A percentile compares a stretch with the other conserved stretches of the same genome.
Evolutionary conservation across 2,888 invertebrate species (phyloP).

Genomic region (Yponomeuta plumbellus): DNA sequence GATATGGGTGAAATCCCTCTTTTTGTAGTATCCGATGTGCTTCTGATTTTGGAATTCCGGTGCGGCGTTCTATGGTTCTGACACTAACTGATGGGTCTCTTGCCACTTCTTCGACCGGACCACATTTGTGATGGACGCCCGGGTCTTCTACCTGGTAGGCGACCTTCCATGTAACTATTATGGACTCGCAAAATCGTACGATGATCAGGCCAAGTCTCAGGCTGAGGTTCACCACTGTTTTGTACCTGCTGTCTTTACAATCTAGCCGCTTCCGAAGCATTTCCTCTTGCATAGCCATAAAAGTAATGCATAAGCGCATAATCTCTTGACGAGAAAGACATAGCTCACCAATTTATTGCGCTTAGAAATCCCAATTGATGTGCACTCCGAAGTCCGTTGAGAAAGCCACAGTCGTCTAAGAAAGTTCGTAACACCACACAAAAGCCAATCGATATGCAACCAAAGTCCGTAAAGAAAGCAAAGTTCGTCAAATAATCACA

Average conservation of each 20-base stretch:
- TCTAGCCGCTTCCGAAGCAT: slow-evolving; percentile 17
- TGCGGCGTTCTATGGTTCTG: slow-evolving; percentile 16
- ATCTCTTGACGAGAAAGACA: slow-evolving; percentile 16
- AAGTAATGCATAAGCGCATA: slow-evolving; percentile 18
- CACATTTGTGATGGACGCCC: slow-evolving; percentile 16
- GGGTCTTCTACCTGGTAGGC: slow-evolving; percentile 15
- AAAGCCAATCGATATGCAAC: slow-evolving; percentile 7
- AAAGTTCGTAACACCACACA: slow-evolving; percentile 9
- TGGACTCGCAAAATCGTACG: slow-evolving; percentile 18
- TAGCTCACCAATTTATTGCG: slow-evolving; percentile 9
- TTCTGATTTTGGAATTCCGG: slow-evolving; percentile 19
- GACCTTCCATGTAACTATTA: slow-evolving; percentile 16
- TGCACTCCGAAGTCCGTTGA: slow-evolving; percentile 7
- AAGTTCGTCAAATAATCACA: slow-evolving; percentile 8
- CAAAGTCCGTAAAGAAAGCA: slow-evolving; percentile 8
- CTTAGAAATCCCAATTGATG: slow-evolving; percentile 7
- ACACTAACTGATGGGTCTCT: slow-evolving; percentile 18
- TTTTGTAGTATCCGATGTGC: slow-evolving; percentile 19
- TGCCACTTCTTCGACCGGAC: slow-evolving; percentile 19
- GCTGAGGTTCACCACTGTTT: slow-evolving; percentile 7
- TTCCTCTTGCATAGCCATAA: neutral
- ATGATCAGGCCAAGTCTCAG: slow-evolving; percentile 16
- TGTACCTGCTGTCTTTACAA: slow-evolving; percentile 12
- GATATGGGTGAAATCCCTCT: slow-evolving; percentile 10
- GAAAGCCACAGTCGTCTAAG: slow-evolving; percentile 7